Evolutionary conservation across 53 echinoderm and acorn worm species (phyloP).

Genomic region (Astropecten irregularis): DNA sequence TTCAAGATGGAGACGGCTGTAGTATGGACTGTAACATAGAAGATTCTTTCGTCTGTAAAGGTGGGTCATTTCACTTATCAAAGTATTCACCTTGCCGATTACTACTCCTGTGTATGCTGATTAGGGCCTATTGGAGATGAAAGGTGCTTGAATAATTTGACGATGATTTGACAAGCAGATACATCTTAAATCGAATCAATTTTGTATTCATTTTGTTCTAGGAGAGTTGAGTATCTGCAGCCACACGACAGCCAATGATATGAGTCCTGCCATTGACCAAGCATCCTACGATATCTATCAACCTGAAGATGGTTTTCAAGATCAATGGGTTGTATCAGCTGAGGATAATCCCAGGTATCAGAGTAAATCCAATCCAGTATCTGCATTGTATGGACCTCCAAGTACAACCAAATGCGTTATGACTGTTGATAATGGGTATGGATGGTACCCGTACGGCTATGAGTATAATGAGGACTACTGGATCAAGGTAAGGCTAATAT

Average conservation of each 20-base stretch:
- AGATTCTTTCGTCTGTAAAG: constrained; percentile 68
- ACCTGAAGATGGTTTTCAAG: constrained; percentile 47
- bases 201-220: too few species aligned
- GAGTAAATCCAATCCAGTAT: constrained; percentile 53
- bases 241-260: not conserved
- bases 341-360: constrained; percentile 74
- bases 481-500: constrained; percentile 66
- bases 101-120: too few species aligned
- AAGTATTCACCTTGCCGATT: too few species aligned
- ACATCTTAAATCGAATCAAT: too few species aligned
- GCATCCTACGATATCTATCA: not conserved
- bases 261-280: too few species aligned
- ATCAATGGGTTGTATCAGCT: constrained; percentile 86
- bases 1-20: constrained; percentile 83
- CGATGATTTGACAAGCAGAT: too few species aligned
- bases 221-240: constrained; percentile 84
- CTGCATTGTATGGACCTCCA: constrained; percentile 63
- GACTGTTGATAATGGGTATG: constrained; percentile 5
- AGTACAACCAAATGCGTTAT: not conserved
- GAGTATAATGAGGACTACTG: constrained; percentile 49
- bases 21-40: constrained; percentile 72
- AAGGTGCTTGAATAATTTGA: too few species aligned
- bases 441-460: constrained; percentile 60
- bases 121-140: too few species aligned
- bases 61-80: constrained; percentile 33